A percentile compares a stretch with the other conserved stretches of the same genome.
phyloP scores from a whole-genome alignment of 2,888 invertebrate species.

The Ephialtes manifestator region DNA sequence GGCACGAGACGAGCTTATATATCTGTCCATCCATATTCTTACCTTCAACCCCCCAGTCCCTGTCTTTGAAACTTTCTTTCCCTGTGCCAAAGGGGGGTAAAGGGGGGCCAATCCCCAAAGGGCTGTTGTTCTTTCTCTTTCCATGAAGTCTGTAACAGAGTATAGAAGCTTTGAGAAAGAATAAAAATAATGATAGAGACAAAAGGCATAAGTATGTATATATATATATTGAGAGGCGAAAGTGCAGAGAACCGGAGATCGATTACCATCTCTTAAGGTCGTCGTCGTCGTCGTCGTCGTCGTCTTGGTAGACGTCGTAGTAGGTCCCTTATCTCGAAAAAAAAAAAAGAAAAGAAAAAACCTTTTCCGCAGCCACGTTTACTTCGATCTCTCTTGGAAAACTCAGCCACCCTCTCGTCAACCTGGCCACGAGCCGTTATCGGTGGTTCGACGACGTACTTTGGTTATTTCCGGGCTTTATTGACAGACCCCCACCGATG shows the following conservation, averaged over 20 bases:
- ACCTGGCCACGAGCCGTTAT: conserved; percentile 39
- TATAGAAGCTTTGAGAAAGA: conserved; percentile 44
- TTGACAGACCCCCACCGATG: conserved; percentile 52
- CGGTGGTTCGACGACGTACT: conserved; percentile 59
- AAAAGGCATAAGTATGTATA: conserved; percentile 33
- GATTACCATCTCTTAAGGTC: conserved; percentile 64
- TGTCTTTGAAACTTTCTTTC: conserved; percentile 58
- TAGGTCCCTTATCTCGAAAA: conserved; percentile 54
- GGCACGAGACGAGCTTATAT: conserved; percentile 49
- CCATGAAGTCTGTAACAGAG: conserved; percentile 15
- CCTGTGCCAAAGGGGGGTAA: not conserved
- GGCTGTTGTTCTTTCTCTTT: conserved; percentile 50
- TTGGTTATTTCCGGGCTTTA: conserved; percentile 65
- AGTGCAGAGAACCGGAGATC: conserved; percentile 57
- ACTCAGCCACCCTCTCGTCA: conserved; percentile 10
- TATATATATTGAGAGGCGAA: conserved; percentile 31
- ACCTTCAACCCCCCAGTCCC: conserved; percentile 33
- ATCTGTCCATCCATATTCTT: conserved; percentile 57
- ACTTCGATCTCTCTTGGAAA: conserved; percentile 27
- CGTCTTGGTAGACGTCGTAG: conserved; percentile 17
- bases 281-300: conserved; percentile 44
- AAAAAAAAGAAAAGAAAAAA: too few species aligned
- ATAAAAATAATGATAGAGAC: conserved; percentile 48
- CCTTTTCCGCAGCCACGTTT: conserved; percentile 36
- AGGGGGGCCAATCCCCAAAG: conserved; percentile 60